Evolutionary conservation across 2,113 vertebrate genomes (phyloP).

Genomic region (Charadrius vociferus): DNA sequence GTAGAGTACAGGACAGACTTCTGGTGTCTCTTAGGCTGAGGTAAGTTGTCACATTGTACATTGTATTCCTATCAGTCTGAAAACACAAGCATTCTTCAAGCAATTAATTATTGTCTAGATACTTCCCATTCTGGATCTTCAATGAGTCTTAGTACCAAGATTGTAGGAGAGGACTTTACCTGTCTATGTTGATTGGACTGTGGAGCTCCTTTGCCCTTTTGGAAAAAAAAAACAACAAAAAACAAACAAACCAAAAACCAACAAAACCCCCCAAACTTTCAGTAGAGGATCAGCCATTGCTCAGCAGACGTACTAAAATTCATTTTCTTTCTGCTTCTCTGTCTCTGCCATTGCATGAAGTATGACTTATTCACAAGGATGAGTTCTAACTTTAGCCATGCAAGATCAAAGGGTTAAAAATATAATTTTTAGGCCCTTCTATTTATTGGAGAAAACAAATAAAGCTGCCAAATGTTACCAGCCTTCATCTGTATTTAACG

Average conservation of each 20-base stretch:
- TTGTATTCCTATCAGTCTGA: background rate
- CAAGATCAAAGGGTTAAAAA: background rate
- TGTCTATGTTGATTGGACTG: background rate
- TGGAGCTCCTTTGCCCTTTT: background rate
- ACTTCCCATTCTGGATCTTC: background rate
- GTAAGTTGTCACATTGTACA: background rate
- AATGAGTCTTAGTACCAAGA: background rate
- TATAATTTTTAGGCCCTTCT: accelerated
- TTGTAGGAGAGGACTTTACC: background rate
- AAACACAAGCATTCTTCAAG: background rate
- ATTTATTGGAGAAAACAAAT: background rate
- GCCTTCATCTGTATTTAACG: background rate
- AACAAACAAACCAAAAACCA: no score
- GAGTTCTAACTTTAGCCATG: background rate
- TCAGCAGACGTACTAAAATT: background rate
- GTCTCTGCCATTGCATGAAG: background rate
- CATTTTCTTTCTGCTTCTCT: background rate
- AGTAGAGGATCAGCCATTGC: background rate
- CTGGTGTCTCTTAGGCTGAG: background rate
- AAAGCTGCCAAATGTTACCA: background rate
- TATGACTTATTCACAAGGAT: background rate
- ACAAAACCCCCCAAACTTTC: no score
- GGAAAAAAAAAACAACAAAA: background rate
- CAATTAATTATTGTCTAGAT: background rate
- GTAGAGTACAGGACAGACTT: background rate